Percentiles rank a stretch among this genome's conserved stretches.
Evolutionary conservation across 2,888 invertebrate species (phyloP).

Genomic region (Xiphydria camelus): DNA sequence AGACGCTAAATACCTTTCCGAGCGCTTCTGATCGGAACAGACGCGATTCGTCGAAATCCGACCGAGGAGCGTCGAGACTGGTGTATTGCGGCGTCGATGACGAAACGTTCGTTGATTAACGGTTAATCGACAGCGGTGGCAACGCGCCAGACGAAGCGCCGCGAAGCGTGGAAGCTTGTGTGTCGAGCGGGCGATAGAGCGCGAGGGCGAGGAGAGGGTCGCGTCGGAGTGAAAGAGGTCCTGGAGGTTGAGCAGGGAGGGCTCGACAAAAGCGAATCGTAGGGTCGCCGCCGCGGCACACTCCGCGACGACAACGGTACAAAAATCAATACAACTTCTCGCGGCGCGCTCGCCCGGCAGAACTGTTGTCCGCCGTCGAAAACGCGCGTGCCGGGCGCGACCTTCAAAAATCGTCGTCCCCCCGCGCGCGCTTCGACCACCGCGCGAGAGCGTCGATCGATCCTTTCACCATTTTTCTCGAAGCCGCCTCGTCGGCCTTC

Average conservation of each 20-base stretch:
- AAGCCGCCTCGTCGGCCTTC: no score
- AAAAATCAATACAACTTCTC: conserved; percentile 34
- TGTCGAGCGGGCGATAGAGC: conserved; percentile 8
- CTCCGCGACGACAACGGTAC: conserved; percentile 26
- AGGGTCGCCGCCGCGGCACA: conserved; percentile 21
- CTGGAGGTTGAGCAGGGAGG: conserved; percentile 4
- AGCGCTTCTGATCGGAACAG: no score
- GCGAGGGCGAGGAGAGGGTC: background rate
- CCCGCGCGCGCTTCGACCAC: conserved; percentile 1
- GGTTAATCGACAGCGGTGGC: conserved; percentile 36
- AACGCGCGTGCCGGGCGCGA: background rate
- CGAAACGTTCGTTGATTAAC: conserved; percentile 40
- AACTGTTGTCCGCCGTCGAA: conserved; percentile 11
- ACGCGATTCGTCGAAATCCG: no score
- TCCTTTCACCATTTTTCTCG: no score
- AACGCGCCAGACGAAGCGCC: conserved; percentile 18
- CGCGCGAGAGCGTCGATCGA: no score
- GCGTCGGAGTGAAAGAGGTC: background rate
- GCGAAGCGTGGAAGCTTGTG: conserved; percentile 27
- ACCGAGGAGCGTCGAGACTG: conserved; percentile 10
- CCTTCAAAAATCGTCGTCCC: background rate
- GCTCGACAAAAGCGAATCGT: conserved; percentile 30
- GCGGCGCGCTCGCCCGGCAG: conserved; percentile 3
- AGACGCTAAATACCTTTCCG: no score
- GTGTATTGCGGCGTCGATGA: conserved; percentile 29